Evolutionary conservation across 2,797 vertebrate genomes (phyloP).

Genomic region (Catostomus latipinnis): DNA sequence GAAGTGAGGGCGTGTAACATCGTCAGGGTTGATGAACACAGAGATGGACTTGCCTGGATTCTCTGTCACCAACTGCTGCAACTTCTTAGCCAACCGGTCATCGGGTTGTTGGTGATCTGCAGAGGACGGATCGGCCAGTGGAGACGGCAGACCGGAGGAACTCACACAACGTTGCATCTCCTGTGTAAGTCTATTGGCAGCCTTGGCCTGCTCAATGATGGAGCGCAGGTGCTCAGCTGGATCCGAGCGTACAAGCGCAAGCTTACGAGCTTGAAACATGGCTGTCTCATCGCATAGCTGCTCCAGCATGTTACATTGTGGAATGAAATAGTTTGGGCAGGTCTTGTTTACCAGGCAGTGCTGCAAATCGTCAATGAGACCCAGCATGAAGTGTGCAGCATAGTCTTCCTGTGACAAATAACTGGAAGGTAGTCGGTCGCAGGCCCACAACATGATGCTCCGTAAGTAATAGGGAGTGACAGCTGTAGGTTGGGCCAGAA

Average conservation of each 20-base stretch:
- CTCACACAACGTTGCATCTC: slow-evolving; percentile 84
- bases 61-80: slow-evolving; percentile 89
- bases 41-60: slow-evolving; percentile 91
- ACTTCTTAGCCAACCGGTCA: slow-evolving; percentile 87
- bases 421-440: slow-evolving; percentile 83
- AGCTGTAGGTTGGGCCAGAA: slow-evolving; percentile 84
- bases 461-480: slow-evolving; percentile 87
- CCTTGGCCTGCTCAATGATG: slow-evolving; percentile 85
- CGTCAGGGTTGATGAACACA: slow-evolving; percentile 89
- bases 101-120: slow-evolving; percentile 76
- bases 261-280: slow-evolving; percentile 83
- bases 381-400: slow-evolving; percentile 85
- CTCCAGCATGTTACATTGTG: slow-evolving; percentile 85
- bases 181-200: slow-evolving; percentile 84
- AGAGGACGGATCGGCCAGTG: slow-evolving; percentile 74
- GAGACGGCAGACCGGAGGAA: slow-evolving; percentile 83
- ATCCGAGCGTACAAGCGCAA: slow-evolving; percentile 86
- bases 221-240: slow-evolving; percentile 83
- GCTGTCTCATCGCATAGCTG: slow-evolving; percentile 83
- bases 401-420: slow-evolving; percentile 87
- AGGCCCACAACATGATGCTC: slow-evolving; percentile 90
- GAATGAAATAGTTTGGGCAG: slow-evolving; percentile 90
- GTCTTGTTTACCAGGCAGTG: slow-evolving; percentile 89
- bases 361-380: slow-evolving; percentile 86
- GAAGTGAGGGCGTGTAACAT: slow-evolving; percentile 88